Base-by-base conservation (phyloP, 1,140 invertebrate genomes). In the Drosophila chauvacae region DNA sequence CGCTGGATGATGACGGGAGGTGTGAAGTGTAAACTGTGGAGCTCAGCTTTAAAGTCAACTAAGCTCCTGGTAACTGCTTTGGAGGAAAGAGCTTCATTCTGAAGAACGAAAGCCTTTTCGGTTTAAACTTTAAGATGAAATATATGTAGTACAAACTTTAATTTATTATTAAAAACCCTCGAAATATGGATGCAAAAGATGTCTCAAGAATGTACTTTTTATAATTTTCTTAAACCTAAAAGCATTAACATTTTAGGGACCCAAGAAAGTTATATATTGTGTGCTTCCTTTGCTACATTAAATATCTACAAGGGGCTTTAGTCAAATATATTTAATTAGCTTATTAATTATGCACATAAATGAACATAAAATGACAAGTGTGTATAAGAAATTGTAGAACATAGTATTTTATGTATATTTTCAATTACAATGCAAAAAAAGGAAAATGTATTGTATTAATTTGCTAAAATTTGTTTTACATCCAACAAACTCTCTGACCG, bases 21-120 rank as follows among this genome's bases (percentile, higher is more conserved):
- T 42, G 44, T 14, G 11, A 45, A 55, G 53, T 57, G 66, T 50
- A 33, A 71, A 70, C 57, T 48, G 20, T 35, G 23, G 35, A 51
- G 44, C 45, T 58, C 37, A 57, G 37, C 69, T 71, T 72, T 71
- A 72, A 60, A 60, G 68, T 42, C 33, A 35, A 71, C 44, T 41
- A 50, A 59, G 51, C 35, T 68, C 33, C n/a, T 44, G 13, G 20
- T 10, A 44, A 14, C 39, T 20, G 14, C 33, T 63, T 33, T 33
- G 6, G 2, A 20, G 20, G 20, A 7, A 37, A 26, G 10, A 23
- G 33, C 33, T 55, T 23, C 2, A 7, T 55, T 13, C 18, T 23
- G 18, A 6, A 13, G 14, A 55, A 37, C 37, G 9, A 5, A 20
- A 35, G 13, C n/a, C 13, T 50, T 7, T 16, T n/a, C 9, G 16